Evolutionary conservation across 2,888 invertebrate genomes (phyloP).

Genomic region (Amblyteles armatorius): DNA sequence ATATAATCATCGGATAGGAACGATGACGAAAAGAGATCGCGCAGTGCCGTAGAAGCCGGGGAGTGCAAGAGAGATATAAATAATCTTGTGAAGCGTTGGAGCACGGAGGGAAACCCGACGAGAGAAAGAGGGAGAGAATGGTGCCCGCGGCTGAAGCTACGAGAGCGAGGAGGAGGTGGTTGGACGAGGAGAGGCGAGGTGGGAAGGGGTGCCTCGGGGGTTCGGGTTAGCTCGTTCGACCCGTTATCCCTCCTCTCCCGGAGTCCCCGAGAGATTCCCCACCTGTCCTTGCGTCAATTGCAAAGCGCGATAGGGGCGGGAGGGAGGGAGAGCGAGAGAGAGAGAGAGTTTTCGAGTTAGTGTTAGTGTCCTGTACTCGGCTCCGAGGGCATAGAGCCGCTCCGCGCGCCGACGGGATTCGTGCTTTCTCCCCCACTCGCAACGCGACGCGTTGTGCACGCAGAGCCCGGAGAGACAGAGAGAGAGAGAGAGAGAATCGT

Average conservation of each 20-base stretch:
- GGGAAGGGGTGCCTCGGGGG: slow-evolving; percentile 74
- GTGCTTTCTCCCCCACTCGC: slow-evolving; percentile 17
- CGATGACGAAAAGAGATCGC: background rate
- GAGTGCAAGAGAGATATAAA: slow-evolving; percentile 40
- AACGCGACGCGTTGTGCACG: slow-evolving; percentile 2
- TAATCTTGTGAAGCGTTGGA: slow-evolving; percentile 40
- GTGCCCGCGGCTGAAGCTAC: slow-evolving; percentile 59
- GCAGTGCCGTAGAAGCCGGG: background rate
- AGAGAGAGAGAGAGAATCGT: background rate
- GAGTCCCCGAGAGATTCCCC: slow-evolving; percentile 70
- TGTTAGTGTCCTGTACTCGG: slow-evolving; percentile 13
- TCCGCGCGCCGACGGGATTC: slow-evolving; percentile 59
- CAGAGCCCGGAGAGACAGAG: background rate
- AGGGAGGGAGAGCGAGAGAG: slow-evolving; percentile 32
- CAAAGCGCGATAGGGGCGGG: slow-evolving; percentile 62
- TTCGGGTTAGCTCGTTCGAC: slow-evolving; percentile 84
- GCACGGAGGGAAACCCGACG: slow-evolving; percentile 50
- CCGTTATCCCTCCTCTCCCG: slow-evolving; percentile 82
- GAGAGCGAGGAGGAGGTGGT: slow-evolving; percentile 38
- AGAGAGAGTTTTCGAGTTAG: slow-evolving; percentile 30
- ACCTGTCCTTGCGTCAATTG: slow-evolving; percentile 79
- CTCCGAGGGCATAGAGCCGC: too few species aligned
- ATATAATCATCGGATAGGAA: slow-evolving; percentile 55
- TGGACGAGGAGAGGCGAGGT: slow-evolving; percentile 39
- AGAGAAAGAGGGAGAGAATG: slow-evolving; percentile 67